These are phyloP conservation scores for Genyomyrus donnyi DNA, from an alignment of 2,113 vertebrate genomes.

Conservation along the genomic window DNA sequence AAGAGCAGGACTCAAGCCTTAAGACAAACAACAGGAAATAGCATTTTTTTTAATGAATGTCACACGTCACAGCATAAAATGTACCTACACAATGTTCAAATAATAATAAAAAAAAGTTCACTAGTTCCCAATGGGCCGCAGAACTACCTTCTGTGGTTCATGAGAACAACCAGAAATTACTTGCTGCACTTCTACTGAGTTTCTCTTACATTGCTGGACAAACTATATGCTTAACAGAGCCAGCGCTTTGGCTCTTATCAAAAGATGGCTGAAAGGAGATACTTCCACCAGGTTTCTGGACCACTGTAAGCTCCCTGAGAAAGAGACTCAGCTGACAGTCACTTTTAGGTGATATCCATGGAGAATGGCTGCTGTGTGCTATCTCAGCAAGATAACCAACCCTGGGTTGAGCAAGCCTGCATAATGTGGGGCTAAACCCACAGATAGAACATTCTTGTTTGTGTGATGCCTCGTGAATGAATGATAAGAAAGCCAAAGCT, in stretches of 20 bases:
- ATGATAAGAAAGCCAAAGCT: conserved; percentile 27
- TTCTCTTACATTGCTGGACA: background rate
- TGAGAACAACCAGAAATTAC: background rate
- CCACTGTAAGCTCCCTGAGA: background rate
- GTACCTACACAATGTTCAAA: background rate
- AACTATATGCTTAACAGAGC: background rate
- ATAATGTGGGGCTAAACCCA: background rate
- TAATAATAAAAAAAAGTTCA: background rate
- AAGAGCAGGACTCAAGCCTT: background rate
- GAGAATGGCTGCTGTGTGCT: background rate
- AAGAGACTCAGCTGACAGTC: background rate
- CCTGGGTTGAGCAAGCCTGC: background rate
- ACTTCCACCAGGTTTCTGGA: background rate
- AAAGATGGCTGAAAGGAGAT: background rate
- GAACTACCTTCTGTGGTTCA: background rate
- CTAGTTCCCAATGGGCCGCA: background rate
- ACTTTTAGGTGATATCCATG: background rate
- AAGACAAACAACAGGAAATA: background rate
- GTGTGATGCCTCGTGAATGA: background rate
- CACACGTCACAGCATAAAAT: background rate
- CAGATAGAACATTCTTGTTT: background rate
- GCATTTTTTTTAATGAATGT: background rate
- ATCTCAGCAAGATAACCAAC: background rate
- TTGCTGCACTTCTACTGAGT: background rate
- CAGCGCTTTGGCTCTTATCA: background rate